Evolutionary conservation across 2,113 vertebrate genomes (phyloP).

Genomic region (Sakesphorus luctuosus): DNA sequence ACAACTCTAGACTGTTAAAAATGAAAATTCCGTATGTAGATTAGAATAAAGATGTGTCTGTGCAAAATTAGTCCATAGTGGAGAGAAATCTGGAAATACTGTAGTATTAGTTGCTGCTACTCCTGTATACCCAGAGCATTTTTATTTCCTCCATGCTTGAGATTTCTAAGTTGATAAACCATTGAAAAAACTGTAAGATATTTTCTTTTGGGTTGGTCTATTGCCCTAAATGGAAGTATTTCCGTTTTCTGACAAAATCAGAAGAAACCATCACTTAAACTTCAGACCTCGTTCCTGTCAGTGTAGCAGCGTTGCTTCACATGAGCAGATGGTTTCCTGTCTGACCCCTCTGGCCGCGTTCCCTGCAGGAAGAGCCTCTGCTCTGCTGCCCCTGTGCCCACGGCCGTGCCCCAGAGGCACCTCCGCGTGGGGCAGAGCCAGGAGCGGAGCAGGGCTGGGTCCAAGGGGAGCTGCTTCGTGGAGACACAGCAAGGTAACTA

Average conservation of each 20-base stretch:
- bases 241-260: accelerated
- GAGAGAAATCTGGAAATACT: neutral
- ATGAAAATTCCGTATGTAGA: neutral
- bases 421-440: accelerated
- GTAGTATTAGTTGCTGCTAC: neutral
- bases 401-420: accelerated
- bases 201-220: neutral
- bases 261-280: neutral
- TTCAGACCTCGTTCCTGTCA: accelerated
- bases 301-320: neutral
- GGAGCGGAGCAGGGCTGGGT: accelerated
- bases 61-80: neutral
- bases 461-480: neutral
- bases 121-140: neutral
- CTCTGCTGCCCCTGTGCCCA: neutral
- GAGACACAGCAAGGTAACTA: neutral
- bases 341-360: accelerated
- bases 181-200: neutral
- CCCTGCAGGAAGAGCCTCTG: neutral
- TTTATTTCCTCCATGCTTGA: neutral
- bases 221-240: neutral
- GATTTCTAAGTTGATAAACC: neutral
- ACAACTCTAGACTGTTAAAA: neutral
- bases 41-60: neutral
- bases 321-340: neutral